These are phyloP conservation scores for Phallusia fumigata DNA, from an alignment of 23 tunicate genomes.

Conservation along the genomic window DNA sequence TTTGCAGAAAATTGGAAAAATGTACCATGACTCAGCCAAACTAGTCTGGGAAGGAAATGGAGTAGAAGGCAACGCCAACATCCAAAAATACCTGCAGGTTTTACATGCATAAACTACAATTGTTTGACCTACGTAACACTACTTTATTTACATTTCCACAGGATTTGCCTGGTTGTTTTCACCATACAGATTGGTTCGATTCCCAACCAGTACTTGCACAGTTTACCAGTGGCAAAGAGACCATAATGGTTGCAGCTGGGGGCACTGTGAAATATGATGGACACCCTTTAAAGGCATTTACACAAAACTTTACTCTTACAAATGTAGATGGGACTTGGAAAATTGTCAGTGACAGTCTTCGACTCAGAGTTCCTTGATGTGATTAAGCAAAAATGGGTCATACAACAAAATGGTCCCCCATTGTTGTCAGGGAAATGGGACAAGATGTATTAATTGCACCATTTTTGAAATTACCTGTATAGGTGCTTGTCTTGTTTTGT, in stretches of 20 bases:
- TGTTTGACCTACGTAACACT: not conserved
- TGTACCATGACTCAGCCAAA: slow-evolving; percentile 81
- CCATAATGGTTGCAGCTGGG: slow-evolving; percentile 58
- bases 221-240: slow-evolving; percentile 67
- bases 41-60: slow-evolving; percentile 84
- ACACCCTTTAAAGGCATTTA: slow-evolving; percentile 61
- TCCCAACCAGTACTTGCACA: slow-evolving; percentile 73
- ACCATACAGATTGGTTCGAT: slow-evolving; percentile 71
- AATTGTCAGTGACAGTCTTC: slow-evolving; percentile 61
- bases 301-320: slow-evolving; percentile 71
- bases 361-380: slow-evolving; percentile 57
- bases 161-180: slow-evolving; percentile 83
- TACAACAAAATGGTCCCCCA: too few relatives aligned
- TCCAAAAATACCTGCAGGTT: slow-evolving; percentile 49
- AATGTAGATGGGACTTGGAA: slow-evolving; percentile 76
- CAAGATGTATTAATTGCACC: too few relatives aligned
- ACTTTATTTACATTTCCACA: not conserved
- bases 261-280: slow-evolving; percentile 92
- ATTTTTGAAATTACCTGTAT: too few relatives aligned
- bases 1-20: slow-evolving; percentile 63
- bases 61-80: slow-evolving; percentile 57
- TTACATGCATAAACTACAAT: not conserved
- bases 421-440: too few relatives aligned
- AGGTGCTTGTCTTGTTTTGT: too few relatives aligned
- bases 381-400: too few relatives aligned